A percentile compares a stretch with the other conserved stretches of the same genome.
phyloP scores from a whole-genome alignment of 2,888 invertebrate species.

The Philopedon plagiatum region DNA sequence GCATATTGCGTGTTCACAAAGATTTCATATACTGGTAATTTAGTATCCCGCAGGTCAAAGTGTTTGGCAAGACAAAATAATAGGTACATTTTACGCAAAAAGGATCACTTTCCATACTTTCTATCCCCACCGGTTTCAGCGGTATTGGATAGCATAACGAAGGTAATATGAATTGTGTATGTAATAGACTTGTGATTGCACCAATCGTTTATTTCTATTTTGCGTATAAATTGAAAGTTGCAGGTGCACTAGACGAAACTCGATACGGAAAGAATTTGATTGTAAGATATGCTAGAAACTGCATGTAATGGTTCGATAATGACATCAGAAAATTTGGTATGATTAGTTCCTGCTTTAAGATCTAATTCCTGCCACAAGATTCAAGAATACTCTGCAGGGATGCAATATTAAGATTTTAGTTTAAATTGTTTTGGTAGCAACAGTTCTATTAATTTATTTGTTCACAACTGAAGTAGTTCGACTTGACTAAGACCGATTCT shows the following conservation, averaged over 20 bases:
- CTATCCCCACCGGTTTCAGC: neutral
- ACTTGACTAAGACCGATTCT: too few relatives aligned
- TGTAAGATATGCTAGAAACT: neutral
- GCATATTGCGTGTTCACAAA: neutral
- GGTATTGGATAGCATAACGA: neutral
- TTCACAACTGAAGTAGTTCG: too few relatives aligned
- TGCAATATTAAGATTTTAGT: too few relatives aligned
- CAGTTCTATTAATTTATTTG: too few relatives aligned
- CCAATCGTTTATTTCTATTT: neutral
- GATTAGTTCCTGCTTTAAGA: too few relatives aligned
- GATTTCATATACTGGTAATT: neutral
- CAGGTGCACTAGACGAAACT: neutral
- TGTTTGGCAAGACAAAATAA: conserved; percentile 6
- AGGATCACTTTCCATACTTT: conserved; percentile 4
- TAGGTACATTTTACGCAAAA: neutral
- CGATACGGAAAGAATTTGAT: neutral
- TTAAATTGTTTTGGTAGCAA: too few relatives aligned
- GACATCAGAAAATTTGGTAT: too few relatives aligned
- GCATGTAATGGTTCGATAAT: too few relatives aligned
- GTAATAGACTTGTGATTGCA: neutral
- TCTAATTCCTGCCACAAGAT: too few relatives aligned
- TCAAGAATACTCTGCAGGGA: too few relatives aligned
- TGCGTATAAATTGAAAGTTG: neutral
- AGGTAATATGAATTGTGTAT: neutral
- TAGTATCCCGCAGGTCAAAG: neutral